phyloP scores from a whole-genome alignment of 2,113 vertebrate species.

The Sylvilagus bachmani region DNA sequence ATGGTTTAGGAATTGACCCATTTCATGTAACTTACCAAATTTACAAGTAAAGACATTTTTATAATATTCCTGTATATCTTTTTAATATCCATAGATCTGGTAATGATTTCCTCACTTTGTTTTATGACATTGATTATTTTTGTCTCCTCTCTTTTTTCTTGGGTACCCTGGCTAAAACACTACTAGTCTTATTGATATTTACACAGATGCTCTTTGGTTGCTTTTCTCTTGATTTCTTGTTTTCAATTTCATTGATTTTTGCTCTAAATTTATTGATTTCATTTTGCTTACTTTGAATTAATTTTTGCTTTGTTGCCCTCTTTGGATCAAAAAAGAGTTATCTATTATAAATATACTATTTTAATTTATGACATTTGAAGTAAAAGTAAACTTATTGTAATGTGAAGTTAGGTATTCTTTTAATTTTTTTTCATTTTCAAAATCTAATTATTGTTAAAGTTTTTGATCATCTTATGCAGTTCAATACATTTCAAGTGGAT shows the following conservation, averaged over 20 bases:
- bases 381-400: neutral
- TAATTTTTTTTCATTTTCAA: neutral
- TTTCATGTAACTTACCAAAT: neutral
- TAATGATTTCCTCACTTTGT: neutral
- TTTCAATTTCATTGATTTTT: neutral
- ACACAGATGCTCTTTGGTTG: neutral
- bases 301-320: neutral
- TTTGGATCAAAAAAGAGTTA: neutral
- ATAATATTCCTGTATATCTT: neutral
- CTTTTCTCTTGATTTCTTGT: neutral
- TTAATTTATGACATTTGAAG: neutral
- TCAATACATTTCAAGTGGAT: neutral
- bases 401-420: neutral
- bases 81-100: neutral
- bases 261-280: neutral
- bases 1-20: neutral
- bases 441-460: neutral
- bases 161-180: neutral
- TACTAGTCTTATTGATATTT: neutral
- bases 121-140: neutral
- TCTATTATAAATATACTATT: neutral
- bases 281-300: slow-evolving; percentile 1
- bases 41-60: neutral
- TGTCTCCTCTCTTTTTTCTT: neutral
- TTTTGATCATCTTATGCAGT: neutral